phyloP scores from a whole-genome alignment of 2,888 invertebrate species.

The Philopedon plagiatum region DNA sequence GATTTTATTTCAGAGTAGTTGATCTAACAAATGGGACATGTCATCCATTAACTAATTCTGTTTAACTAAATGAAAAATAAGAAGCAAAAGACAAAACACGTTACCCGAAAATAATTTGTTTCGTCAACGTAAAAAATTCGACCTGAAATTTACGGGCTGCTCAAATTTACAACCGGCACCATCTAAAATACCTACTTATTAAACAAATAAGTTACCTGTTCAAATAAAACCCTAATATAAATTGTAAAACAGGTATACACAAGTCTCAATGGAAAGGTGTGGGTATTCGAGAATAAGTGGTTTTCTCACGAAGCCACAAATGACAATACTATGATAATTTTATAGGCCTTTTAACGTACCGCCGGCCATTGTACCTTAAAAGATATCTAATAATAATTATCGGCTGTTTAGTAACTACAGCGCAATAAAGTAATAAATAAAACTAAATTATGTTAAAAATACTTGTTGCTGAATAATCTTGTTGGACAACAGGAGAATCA shows the following conservation, averaged over 20 bases:
- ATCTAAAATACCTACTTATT: constrained; percentile 31
- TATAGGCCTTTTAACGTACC: constrained; percentile 45
- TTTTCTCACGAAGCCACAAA: constrained; percentile 49
- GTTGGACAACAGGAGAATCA: neutral
- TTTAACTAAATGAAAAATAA: no score
- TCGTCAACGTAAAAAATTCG: neutral
- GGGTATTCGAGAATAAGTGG: constrained; percentile 48
- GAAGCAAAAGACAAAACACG: no score
- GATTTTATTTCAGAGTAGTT: no score
- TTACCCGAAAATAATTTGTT: no score
- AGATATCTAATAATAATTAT: constrained; percentile 46
- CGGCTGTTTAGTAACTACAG: constrained; percentile 25
- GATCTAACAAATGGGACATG: no score
- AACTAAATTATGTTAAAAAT: constrained; percentile 16
- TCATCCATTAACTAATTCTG: no score
- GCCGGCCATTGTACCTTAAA: constrained; percentile 40
- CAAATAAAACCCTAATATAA: constrained; percentile 50
- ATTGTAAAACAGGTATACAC: constrained; percentile 49
- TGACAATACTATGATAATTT: constrained; percentile 50
- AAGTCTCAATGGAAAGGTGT: constrained; percentile 46
- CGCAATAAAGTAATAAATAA: constrained; percentile 44
- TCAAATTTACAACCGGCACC: constrained; percentile 25
- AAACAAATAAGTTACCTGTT: constrained; percentile 50
- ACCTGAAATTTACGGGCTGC: no score
- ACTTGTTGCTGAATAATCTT: constrained; percentile 6